Conservation (phyloP, 2,797 vertebrate genomes). For the Mus minutoides region DNA sequence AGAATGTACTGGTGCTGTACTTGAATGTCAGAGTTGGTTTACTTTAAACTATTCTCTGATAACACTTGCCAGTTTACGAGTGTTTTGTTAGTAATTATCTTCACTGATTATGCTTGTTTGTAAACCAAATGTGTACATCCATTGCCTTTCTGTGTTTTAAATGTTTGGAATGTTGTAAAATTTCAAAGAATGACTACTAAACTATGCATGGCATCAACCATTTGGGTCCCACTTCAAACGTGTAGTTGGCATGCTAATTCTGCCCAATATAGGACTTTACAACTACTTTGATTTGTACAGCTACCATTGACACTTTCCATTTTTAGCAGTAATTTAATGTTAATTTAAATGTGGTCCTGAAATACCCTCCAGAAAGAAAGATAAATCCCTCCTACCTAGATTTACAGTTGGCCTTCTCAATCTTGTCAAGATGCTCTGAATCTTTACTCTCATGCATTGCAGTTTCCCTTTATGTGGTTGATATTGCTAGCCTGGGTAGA, state of each 20-base stretch:
- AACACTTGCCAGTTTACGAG: not conserved
- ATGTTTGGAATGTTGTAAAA: conserved; percentile 21
- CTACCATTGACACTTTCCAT: not conserved
- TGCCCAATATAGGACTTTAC: not conserved
- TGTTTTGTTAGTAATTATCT: conserved; percentile 9
- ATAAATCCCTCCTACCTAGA: not conserved
- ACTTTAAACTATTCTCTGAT: conserved; percentile 21
- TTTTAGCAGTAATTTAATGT: conserved; percentile 29
- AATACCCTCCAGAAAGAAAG: not conserved
- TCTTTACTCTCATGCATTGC: not conserved
- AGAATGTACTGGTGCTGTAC: not conserved
- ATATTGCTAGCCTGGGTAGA: not conserved
- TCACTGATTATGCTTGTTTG: conserved; percentile 4
- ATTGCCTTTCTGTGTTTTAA: not conserved
- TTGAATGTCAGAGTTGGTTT: not conserved
- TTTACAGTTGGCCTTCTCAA: conserved; percentile 41
- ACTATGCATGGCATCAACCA: not conserved
- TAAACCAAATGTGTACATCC: not conserved
- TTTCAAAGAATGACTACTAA: conserved; percentile 17
- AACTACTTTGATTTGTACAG: conserved; percentile 8
- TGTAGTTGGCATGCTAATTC: not conserved
- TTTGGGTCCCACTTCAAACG: conserved; percentile 15
- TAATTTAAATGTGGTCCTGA: not conserved
- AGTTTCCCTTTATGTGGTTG: not conserved
- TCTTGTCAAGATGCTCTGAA: not conserved